Evolutionary conservation across 2,888 invertebrate genomes (phyloP).

Genomic region (Bursaphelenchus okinawaensis): DNA sequence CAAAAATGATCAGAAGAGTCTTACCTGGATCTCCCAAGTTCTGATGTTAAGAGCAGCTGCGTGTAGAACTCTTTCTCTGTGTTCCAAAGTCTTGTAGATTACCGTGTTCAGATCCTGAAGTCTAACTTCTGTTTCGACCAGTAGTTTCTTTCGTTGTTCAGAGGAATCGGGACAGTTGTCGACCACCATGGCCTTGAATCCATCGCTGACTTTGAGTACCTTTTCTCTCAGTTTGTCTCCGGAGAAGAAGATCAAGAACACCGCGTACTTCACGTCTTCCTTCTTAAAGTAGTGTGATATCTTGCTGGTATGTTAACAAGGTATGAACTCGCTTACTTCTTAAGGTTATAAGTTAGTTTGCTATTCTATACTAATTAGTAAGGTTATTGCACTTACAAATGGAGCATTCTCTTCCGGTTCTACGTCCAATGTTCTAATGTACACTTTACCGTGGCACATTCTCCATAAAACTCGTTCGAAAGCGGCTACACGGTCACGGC

Average conservation of each 20-base stretch:
- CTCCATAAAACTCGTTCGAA: slow-evolving; percentile 98
- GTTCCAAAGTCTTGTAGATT: slow-evolving; percentile 90
- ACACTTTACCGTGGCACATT: slow-evolving; percentile 80
- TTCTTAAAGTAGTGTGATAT: slow-evolving; percentile 16
- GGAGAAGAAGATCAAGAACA: slow-evolving; percentile 73
- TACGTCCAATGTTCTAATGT: slow-evolving; percentile 39
- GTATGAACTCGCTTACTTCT: too few relatives aligned
- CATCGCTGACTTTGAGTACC: slow-evolving; percentile 96
- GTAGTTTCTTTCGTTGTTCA: slow-evolving; percentile 88
- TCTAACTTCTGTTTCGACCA: slow-evolving; percentile 91
- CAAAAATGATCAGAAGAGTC: too few relatives aligned
- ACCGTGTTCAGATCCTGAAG: slow-evolving; percentile 93
- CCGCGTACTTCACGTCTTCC: slow-evolving; percentile 88
- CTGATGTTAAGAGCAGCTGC: slow-evolving; percentile 95
- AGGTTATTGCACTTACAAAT: slow-evolving; percentile 68
- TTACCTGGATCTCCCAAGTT: slow-evolving; percentile 84
- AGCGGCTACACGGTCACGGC: slow-evolving; percentile 82
- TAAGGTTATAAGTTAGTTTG: background rate
- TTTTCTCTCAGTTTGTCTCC: slow-evolving; percentile 91
- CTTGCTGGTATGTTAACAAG: too few relatives aligned
- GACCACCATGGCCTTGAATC: slow-evolving; percentile 92
- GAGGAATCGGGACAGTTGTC: slow-evolving; percentile 89
- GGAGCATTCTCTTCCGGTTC: slow-evolving; percentile 22
- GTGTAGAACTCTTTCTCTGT: slow-evolving; percentile 87
- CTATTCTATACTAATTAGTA: background rate